Conservation (phyloP, 2,888 invertebrate genomes). For the Lasioglossum pauxillum region DNA sequence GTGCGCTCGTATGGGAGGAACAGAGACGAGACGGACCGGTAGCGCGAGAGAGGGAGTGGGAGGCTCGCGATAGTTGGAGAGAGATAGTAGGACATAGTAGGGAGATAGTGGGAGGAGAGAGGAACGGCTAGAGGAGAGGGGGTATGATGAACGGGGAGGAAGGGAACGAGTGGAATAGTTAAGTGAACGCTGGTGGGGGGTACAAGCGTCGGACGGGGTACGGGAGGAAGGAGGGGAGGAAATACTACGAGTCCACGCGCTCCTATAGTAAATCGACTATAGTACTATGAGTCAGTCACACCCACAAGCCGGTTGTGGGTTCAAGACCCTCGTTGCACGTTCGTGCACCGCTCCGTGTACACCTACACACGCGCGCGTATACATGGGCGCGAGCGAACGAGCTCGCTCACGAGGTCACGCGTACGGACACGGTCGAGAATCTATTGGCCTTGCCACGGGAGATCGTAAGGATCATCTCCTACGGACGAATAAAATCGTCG, state of each 20-base stretch:
- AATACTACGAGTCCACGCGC: conserved; percentile 78
- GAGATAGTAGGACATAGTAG: not conserved
- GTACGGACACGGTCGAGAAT: conserved; percentile 70
- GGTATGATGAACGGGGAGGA: not conserved
- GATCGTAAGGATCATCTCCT: conserved; percentile 63
- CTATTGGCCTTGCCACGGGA: conserved; percentile 74
- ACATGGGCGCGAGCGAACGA: not conserved
- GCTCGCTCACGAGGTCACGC: conserved; percentile 77
- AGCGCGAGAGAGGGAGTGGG: not conserved
- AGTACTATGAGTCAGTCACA: conserved; percentile 84
- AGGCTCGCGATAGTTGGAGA: not conserved
- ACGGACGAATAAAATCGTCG: conserved; percentile 26
- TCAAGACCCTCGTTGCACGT: conserved; percentile 82
- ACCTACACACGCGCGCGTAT: conserved; percentile 3
- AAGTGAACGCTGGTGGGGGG: conserved; percentile 32
- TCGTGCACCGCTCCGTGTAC: conserved; percentile 60
- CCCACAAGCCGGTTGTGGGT: conserved; percentile 81
- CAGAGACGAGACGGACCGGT: not conserved
- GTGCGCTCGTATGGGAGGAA: not conserved
- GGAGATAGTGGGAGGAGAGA: not conserved
- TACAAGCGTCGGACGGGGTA: conserved; percentile 10
- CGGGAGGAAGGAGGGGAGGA: conserved; percentile 42
- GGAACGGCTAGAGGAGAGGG: not conserved
- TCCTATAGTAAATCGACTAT: conserved; percentile 83
- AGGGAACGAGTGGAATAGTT: conserved; percentile 42